Evolutionary conservation across 2,888 invertebrate species (phyloP).

Genomic region (Cloeon dipterum): DNA sequence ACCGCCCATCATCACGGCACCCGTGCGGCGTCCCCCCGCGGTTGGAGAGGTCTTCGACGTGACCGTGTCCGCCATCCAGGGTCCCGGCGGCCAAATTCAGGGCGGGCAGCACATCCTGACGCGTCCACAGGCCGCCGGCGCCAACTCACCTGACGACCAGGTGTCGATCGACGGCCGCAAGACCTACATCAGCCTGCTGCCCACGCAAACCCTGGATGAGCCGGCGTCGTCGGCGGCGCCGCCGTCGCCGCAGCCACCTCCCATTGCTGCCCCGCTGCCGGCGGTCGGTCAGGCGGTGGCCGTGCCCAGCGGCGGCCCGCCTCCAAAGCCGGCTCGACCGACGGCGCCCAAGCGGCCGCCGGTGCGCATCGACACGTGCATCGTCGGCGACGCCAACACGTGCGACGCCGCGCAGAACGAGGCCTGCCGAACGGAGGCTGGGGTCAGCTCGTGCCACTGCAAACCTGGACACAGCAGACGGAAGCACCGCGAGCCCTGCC

Average conservation of each 20-base stretch:
- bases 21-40: constrained; percentile 22
- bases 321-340: constrained; percentile 8
- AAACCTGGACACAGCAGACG: constrained; percentile 43
- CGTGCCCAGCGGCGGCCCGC: constrained; percentile 2
- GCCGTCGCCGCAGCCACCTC: constrained; percentile 14
- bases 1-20: constrained; percentile 20
- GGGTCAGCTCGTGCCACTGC: constrained; percentile 75
- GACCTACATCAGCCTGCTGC: constrained; percentile 64
- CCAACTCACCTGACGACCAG: too few species aligned
- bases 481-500: constrained; percentile 50
- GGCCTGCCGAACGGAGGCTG: constrained; percentile 60
- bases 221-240: constrained; percentile 14
- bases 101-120: constrained; percentile 27
- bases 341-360: constrained; percentile 7
- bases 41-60: constrained; percentile 60
- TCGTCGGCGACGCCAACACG: constrained; percentile 78
- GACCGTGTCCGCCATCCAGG: constrained; percentile 70
- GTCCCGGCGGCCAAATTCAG: constrained; percentile 34
- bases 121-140: too few species aligned
- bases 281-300: constrained; percentile 6
- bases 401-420: constrained; percentile 76
- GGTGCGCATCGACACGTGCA: constrained; percentile 68
- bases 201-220: constrained; percentile 16
- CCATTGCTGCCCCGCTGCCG: too few species aligned
- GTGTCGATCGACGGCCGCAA: constrained; percentile 81